Percentiles rank a stretch among this genome's conserved stretches.
These are phyloP conservation scores for Mustela lutreola DNA, from an alignment of 2,113 vertebrate genomes.

Conservation along the genomic window DNA sequence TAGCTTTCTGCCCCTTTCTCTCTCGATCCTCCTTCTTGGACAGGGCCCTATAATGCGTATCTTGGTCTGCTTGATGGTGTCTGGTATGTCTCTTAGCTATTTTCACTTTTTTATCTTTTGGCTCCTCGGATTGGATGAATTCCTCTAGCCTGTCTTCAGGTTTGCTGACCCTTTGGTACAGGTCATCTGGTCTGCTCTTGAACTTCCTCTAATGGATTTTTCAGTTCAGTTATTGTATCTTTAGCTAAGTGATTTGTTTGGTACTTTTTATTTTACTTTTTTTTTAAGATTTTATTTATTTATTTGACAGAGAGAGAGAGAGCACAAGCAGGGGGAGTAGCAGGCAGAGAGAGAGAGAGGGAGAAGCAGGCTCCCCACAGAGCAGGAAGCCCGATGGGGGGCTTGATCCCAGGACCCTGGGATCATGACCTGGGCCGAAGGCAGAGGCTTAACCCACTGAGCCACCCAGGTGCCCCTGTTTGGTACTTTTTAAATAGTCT, in stretches of 20 bases:
- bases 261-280: background rate
- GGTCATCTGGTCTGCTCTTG: background rate
- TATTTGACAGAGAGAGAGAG: too few species aligned
- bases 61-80: background rate
- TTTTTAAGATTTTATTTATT: too few species aligned
- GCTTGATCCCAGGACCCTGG: too few species aligned
- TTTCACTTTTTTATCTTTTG: background rate
- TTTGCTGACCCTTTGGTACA: background rate
- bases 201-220: slow-evolving; percentile 18
- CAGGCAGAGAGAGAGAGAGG: too few species aligned
- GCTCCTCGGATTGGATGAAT: background rate
- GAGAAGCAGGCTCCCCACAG: too few species aligned
- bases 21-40: background rate
- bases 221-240: background rate
- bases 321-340: too few species aligned
- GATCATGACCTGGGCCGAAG: too few species aligned
- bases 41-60: background rate
- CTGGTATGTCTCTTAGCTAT: background rate
- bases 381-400: too few species aligned
- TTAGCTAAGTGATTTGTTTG: background rate
- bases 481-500: background rate
- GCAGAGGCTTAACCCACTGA: too few species aligned
- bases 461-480: background rate
- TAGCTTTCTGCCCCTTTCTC: background rate
- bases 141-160: background rate